Conservation (phyloP, 2,113 vertebrate genomes). For the Arenaria interpres region DNA sequence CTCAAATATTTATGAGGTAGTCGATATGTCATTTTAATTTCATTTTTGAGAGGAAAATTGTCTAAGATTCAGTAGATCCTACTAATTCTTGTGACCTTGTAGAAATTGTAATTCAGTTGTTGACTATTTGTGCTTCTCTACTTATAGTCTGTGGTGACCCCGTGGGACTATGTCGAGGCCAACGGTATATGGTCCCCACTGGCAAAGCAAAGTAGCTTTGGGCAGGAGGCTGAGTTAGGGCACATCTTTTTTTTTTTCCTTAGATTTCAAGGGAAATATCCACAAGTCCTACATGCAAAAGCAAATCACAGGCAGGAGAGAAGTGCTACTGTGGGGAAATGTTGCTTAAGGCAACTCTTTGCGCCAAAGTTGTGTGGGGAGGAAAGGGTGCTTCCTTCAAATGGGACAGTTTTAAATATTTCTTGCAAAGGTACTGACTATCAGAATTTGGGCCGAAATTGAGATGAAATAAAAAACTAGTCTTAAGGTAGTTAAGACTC, state of each 20-base stretch:
- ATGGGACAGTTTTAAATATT: not conserved
- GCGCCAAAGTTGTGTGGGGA: not conserved
- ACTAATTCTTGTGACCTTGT: not conserved
- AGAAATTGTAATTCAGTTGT: not conserved
- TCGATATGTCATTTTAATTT: not conserved
- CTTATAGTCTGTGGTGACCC: not conserved
- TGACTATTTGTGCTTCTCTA: not conserved
- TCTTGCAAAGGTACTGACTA: not conserved
- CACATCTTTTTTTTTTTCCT: not conserved
- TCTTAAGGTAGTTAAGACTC: not conserved
- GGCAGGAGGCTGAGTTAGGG: not conserved
- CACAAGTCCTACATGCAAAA: not conserved
- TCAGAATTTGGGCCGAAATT: not conserved
- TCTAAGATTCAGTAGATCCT: not conserved
- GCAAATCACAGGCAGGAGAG: not conserved
- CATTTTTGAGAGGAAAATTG: not conserved
- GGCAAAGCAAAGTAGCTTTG: not conserved
- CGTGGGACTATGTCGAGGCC: fast-evolving
- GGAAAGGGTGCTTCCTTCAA: not conserved
- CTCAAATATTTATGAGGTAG: not conserved
- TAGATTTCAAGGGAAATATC: not conserved
- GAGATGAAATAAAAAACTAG: not conserved
- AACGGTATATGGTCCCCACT: not conserved
- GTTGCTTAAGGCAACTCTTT: not conserved
- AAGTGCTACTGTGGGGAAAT: not conserved